Evolutionary conservation across 2,888 invertebrate genomes (phyloP), one percentile per base, ranked within the genome.

Genomic region (Cerastis rubricosa): DNA sequence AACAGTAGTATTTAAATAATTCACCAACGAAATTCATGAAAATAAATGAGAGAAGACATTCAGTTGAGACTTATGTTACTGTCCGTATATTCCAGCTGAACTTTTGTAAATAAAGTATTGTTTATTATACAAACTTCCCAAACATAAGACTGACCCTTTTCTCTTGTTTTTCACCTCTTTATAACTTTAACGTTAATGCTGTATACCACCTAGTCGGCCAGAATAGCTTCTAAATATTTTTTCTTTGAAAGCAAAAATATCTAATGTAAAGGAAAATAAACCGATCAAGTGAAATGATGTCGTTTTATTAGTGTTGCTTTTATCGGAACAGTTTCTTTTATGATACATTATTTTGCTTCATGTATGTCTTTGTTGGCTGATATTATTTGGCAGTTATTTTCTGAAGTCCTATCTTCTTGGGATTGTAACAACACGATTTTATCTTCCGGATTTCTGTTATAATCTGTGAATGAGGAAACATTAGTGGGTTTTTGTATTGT

Each of bases 121-220:
- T 95, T 96, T 95, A 94, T 95, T 95, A 93, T 96, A 96, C 95
- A 95, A 94, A 94, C 95, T 96, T 96, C 96, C 96, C 96, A 96
- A 96, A 96, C 93, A 96, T 96, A 96, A 96, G 96, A 96, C 96
- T 96, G 96, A 96, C 94, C 96, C 96, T 95, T 96, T 95, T 95
- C 94, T 96, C 96, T 96, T 95, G 92, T 95, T 96, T 95, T 96
- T 92, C 91, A 95, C 94, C 94, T 95, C 93, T 95, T 94, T 95
- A 91, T 94, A 93, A 92, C 91, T 94, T 81, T 82, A 88, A 85
- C 72, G 54, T 82, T 94, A 94, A 94, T 91, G 93, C 94, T 95
- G 92, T 95, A 91, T 94, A 94, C 91, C 90, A 92, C 89, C 92
- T 95, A 95, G 95, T 93, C 93, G 91, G 92, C 92, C 91, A 89